Conservation (phyloP, 2,888 invertebrate species). For the Ophion costatus region DNA sequence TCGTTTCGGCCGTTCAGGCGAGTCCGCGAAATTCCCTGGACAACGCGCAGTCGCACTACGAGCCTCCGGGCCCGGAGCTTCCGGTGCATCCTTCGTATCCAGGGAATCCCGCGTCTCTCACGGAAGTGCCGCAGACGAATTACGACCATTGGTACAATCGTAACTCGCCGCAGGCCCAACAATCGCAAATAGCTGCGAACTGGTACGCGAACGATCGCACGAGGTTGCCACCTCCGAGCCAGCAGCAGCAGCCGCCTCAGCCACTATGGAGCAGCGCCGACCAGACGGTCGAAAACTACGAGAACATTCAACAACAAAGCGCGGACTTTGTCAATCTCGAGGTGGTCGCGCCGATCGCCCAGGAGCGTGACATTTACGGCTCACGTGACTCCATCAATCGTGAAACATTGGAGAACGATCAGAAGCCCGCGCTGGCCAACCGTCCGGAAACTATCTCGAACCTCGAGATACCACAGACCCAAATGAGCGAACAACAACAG, state of each 20-base stretch:
- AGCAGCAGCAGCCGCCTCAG: slow-evolving; percentile 12
- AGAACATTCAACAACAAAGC: slow-evolving; percentile 78
- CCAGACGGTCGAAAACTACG: slow-evolving; percentile 80
- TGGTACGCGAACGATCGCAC: slow-evolving; percentile 75
- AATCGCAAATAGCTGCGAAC: slow-evolving; percentile 47
- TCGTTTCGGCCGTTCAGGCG: neutral
- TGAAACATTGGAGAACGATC: slow-evolving; percentile 80
- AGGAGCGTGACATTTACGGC: slow-evolving; percentile 79
- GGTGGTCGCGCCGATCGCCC: slow-evolving; percentile 76
- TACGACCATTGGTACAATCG: slow-evolving; percentile 82
- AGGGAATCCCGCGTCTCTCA: slow-evolving; percentile 46
- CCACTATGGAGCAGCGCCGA: slow-evolving; percentile 69
- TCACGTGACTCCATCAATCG: slow-evolving; percentile 80
- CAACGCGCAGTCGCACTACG: slow-evolving; percentile 31
- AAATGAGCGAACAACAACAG: slow-evolving; percentile 63
- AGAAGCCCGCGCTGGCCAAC: slow-evolving; percentile 68
- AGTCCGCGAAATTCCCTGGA: slow-evolving; percentile 29
- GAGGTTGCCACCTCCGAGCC: slow-evolving; percentile 27
- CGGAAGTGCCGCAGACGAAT: slow-evolving; percentile 69
- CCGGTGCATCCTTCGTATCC: slow-evolving; percentile 44
- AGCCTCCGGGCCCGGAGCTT: slow-evolving; percentile 14
- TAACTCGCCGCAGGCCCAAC: slow-evolving; percentile 68
- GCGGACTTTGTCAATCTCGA: slow-evolving; percentile 80
- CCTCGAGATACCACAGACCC: slow-evolving; percentile 71
- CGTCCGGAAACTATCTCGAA: slow-evolving; percentile 76